phyloP scores from a whole-genome alignment of 1,140 invertebrate species.

The Neuroterus valhalla region DNA sequence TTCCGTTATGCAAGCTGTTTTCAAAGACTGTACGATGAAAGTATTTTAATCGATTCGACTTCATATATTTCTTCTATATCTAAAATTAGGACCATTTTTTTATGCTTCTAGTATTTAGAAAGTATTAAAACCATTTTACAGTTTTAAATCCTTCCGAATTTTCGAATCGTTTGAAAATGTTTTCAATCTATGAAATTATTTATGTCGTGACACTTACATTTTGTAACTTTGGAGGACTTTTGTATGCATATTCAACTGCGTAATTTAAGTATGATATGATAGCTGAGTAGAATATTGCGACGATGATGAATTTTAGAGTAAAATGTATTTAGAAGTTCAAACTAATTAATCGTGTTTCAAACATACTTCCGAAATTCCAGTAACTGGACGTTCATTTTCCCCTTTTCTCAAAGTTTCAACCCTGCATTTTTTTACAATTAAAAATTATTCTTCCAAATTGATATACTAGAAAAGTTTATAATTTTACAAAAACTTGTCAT shows the following conservation, averaged over 20 bases:
- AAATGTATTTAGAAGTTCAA: conserved; percentile 18
- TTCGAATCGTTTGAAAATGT: too few relatives aligned
- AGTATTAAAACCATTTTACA: conserved; percentile 12
- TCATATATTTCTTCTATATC: not conserved
- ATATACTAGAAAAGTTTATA: not conserved
- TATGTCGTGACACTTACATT: not conserved
- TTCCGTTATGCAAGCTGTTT: not conserved
- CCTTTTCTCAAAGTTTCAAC: not conserved
- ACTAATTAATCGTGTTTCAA: not conserved
- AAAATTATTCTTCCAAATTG: conserved; percentile 1
- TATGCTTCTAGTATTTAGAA: not conserved
- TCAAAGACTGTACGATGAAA: conserved; percentile 16
- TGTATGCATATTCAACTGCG: conserved; percentile 25
- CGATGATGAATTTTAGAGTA: conserved; percentile 19
- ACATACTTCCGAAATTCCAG: conserved; percentile 12
- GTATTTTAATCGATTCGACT: conserved; percentile 3
- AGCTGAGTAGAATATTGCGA: conserved; percentile 3
- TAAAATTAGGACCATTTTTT: not conserved
- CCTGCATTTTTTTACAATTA: not conserved
- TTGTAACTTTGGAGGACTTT: conserved; percentile 26
- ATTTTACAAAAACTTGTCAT: conserved; percentile 4
- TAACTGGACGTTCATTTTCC: not conserved
- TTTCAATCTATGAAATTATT: too few relatives aligned
- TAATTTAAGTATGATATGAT: conserved; percentile 16
- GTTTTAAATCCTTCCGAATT: not conserved